Conservation (phyloP, 2,113 vertebrate genomes). For the Sinocyclocheilus maitianheensis region DNA sequence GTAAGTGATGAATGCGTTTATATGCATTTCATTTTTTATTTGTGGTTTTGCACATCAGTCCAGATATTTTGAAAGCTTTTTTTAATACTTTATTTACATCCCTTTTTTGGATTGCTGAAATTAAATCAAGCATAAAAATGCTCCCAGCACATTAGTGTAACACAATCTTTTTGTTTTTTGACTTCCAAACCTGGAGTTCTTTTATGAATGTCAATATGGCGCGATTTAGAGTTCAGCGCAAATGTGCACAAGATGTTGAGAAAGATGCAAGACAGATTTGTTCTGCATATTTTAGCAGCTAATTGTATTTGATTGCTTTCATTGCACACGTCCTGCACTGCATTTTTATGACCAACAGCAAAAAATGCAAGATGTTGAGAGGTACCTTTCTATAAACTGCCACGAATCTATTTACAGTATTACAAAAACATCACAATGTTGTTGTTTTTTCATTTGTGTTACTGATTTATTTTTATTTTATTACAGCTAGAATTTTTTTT, state of each 20-base stretch:
- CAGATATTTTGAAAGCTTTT: not conserved
- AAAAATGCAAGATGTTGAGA: not conserved
- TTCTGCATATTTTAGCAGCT: not conserved
- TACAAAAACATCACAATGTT: not conserved
- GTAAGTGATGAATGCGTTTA: constrained; percentile 9
- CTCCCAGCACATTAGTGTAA: not conserved
- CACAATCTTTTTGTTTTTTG: not conserved
- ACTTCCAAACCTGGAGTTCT: too few species aligned
- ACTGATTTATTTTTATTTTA: not conserved
- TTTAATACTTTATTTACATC: not conserved
- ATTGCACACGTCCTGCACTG: not conserved
- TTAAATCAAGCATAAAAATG: not conserved
- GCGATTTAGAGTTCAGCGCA: not conserved
- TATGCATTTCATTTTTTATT: not conserved
- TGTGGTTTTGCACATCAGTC: not conserved
- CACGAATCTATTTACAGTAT: not conserved
- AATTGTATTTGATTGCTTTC: not conserved
- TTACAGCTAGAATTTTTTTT: not conserved
- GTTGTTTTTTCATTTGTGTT: not conserved
- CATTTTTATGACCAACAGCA: not conserved
- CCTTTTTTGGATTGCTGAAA: not conserved
- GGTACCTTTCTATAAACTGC: not conserved
- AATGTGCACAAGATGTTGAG: not conserved
- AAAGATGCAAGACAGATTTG: not conserved
- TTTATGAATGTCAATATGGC: not conserved